These are phyloP conservation scores for Lanistes nyassanus DNA, from an alignment of 1,140 invertebrate genomes.

Conservation along the genomic window DNA sequence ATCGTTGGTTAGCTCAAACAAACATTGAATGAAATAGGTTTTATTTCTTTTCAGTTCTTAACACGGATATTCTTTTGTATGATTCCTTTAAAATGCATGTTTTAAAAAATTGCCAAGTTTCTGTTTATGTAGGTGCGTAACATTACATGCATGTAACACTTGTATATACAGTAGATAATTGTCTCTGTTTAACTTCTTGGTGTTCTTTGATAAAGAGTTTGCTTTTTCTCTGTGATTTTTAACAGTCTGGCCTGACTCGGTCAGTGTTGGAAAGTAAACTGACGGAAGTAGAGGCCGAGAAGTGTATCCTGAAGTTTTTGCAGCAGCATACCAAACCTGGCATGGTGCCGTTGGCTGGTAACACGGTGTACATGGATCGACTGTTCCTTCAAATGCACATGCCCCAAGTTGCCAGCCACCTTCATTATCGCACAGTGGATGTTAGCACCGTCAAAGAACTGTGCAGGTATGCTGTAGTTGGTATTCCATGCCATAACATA, in stretches of 20 bases:
- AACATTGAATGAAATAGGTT: too few species aligned
- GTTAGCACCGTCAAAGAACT: slow-evolving; percentile 92
- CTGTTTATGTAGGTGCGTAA: too few species aligned
- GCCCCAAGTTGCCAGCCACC: slow-evolving; percentile 73
- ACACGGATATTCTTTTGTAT: too few species aligned
- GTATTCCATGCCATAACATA: too few species aligned
- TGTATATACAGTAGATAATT: too few species aligned
- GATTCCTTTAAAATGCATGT: too few species aligned
- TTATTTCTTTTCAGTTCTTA: too few species aligned
- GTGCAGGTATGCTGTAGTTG: slow-evolving; percentile 69
- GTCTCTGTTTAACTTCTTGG: too few species aligned
- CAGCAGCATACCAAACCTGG: slow-evolving; percentile 74
- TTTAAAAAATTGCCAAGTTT: too few species aligned
- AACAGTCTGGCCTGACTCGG: slow-evolving; percentile 75
- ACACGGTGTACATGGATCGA: slow-evolving; percentile 86
- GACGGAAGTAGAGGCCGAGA: slow-evolving; percentile 76
- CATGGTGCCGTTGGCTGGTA: slow-evolving; percentile 85
- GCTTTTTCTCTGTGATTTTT: not conserved
- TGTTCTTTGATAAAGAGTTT: too few species aligned
- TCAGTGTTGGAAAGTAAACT: slow-evolving; percentile 77
- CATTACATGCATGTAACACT: too few species aligned
- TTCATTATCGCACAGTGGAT: slow-evolving; percentile 95
- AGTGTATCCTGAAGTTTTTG: slow-evolving; percentile 79
- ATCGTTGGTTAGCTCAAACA: too few species aligned
- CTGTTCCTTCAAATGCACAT: slow-evolving; percentile 64